These are phyloP conservation scores for Microctenopoma lineatum DNA, from an alignment of 2,797 vertebrate genomes.

Conservation along the genomic window DNA sequence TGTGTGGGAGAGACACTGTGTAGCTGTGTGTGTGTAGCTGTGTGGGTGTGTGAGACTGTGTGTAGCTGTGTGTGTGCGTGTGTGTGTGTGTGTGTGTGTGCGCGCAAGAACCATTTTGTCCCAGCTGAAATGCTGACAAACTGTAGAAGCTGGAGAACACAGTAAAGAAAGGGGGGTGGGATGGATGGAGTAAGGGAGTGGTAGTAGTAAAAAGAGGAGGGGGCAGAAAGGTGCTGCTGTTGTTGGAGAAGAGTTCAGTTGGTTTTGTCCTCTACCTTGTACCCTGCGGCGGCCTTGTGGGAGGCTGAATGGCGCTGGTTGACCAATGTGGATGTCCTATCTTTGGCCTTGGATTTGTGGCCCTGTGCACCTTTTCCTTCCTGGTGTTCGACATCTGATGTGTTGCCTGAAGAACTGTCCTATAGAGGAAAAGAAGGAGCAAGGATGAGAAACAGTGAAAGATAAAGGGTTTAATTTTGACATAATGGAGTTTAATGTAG, in stretches of 20 bases:
- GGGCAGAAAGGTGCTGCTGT: constrained; percentile 82
- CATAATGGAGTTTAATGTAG: background rate
- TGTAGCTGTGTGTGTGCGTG: constrained; percentile 31
- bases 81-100: constrained; percentile 5
- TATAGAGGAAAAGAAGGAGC: constrained; percentile 63
- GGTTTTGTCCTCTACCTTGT: constrained; percentile 99
- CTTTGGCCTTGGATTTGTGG: constrained; percentile 91
- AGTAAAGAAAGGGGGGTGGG: constrained; percentile 71
- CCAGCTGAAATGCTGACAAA: constrained; percentile 76
- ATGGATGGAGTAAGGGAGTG: constrained; percentile 77
- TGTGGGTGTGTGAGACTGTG: constrained; percentile 7
- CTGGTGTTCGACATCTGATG: constrained; percentile 95
- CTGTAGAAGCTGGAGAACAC: constrained; percentile 70
- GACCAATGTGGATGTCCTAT: constrained; percentile 86
- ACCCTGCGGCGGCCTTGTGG: constrained; percentile 94
- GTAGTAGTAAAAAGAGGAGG: constrained; percentile 77
- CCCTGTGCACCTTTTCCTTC: constrained; percentile 88
- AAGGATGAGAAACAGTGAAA: background rate
- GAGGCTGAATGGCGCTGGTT: constrained; percentile 88
- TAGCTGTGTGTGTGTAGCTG: constrained; percentile 30
- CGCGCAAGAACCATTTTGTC: constrained; percentile 48
- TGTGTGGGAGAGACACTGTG: constrained; percentile 11
- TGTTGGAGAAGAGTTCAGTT: constrained; percentile 93
- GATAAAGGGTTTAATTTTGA: background rate
- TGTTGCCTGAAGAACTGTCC: constrained; percentile 96